Evolutionary conservation across 2,888 invertebrate species (phyloP).

Genomic region (Eristalis pertinax): DNA sequence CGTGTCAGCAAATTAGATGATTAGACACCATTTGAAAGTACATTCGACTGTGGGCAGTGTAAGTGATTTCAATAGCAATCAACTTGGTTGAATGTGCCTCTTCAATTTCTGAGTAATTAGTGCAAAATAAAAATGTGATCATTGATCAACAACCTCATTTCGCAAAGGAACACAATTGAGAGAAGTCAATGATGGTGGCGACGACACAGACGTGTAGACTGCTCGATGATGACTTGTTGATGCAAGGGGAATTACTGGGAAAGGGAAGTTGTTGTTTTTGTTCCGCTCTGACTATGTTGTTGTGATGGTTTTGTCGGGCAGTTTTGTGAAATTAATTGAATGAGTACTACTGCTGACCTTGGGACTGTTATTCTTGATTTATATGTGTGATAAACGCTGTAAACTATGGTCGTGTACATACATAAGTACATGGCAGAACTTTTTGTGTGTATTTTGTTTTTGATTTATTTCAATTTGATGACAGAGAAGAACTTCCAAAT

Average conservation of each 20-base stretch:
- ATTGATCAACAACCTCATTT: neutral
- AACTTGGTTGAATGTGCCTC: neutral
- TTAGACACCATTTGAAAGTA: neutral
- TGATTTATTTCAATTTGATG: no score
- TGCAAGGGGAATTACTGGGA: conserved; percentile 1
- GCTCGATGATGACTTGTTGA: neutral
- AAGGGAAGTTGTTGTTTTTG: neutral
- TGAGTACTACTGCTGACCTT: neutral
- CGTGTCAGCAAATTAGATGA: neutral
- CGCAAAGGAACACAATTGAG: neutral
- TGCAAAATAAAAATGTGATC: conserved; percentile 6
- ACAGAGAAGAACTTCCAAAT: no score
- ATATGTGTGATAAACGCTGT: neutral
- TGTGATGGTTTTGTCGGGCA: neutral
- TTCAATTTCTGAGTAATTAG: neutral
- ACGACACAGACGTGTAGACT: neutral
- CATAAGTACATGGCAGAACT: no score
- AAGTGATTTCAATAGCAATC: conserved; percentile 1
- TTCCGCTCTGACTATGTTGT: neutral
- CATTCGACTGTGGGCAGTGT: neutral
- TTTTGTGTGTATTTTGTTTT: no score
- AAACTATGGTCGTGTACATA: no score
- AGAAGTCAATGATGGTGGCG: conserved; percentile 5
- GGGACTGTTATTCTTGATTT: neutral
- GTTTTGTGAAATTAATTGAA: neutral